Base-by-base conservation (phyloP, 2,888 invertebrate genomes). In the Aphidius colemani region DNA sequence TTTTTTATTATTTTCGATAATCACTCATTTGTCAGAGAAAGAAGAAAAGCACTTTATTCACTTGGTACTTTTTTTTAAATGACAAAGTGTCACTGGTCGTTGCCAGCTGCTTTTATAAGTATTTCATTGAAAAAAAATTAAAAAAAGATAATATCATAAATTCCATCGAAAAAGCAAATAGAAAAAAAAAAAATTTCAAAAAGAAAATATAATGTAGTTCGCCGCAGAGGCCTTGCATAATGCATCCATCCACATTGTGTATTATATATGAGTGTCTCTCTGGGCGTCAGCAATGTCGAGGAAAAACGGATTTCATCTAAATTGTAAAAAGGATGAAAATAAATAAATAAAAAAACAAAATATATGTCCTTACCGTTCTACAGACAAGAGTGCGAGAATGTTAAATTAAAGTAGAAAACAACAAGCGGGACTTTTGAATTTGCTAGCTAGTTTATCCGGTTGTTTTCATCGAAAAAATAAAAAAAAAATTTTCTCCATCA, bases 141-240 rank as follows among this genome's bases (percentile, higher is more conserved):
- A 48, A 48, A 48, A 48, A 13, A 48, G 11, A 48, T 13, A 48
- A 48, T 13, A 48, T 48, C 2, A 57, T 57, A 57, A 57, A 57
- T 57, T 46, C 7, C 57, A 13, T 39, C n/a, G 18, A 48, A 30
- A 40, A 50, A 40, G 62, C 40, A 51, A 64, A 44, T n/a, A 61
- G 63, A 66, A 66, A 69, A 64, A 64, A 61, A 65, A 61, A 66
- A 64, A 40, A 56, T 9, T 41, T 57, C 39, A 30, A 18, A 49
- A 56, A 56, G 48, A 62, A 68, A 69, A 71, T 67, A 71, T 69
- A 66, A 70, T 69, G 69, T 68, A 70, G 68, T 66, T 67, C 69
- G 69, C 70, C 66, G 65, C 66, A 67, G 69, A 66, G 60, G 64
- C 66, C 65, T 69, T 74, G 71, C 71, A 72, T 75, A 72, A 74